Conservation (phyloP, 1,140 invertebrate species). For the Melanaphis sacchari region DNA sequence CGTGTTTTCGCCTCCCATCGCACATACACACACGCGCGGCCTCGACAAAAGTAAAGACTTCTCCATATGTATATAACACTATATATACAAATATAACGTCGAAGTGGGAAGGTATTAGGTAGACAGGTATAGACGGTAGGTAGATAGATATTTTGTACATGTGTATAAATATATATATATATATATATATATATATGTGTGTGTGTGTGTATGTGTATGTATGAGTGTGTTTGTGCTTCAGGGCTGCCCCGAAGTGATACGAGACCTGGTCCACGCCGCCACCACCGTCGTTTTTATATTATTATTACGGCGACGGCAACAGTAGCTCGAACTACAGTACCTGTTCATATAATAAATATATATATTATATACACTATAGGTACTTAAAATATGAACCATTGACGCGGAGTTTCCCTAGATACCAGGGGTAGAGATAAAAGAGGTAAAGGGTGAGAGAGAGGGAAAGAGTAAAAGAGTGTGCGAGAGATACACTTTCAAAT, state of each 20-base stretch:
- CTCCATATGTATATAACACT: background rate
- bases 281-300: background rate
- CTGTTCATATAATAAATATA: background rate
- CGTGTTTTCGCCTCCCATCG: slow-evolving; percentile 38
- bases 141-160: background rate
- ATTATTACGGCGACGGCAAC: background rate
- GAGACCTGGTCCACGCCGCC: background rate
- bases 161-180: background rate
- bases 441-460: background rate
- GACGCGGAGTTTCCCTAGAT: background rate
- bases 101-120: background rate
- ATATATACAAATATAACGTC: background rate
- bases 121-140: background rate
- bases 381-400: background rate
- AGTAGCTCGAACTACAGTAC: slow-evolving; percentile 1
- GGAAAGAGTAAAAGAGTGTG: background rate
- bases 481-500: background rate
- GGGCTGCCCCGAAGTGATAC: slow-evolving; percentile 36
- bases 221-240: background rate
- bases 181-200: background rate
- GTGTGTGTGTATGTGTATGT: background rate
- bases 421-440: background rate
- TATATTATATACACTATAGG: background rate
- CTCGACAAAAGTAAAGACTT: background rate
- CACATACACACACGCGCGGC: background rate